Base-by-base conservation (phyloP, 2,113 vertebrate species). In the Eulacestoma nigropectus region DNA sequence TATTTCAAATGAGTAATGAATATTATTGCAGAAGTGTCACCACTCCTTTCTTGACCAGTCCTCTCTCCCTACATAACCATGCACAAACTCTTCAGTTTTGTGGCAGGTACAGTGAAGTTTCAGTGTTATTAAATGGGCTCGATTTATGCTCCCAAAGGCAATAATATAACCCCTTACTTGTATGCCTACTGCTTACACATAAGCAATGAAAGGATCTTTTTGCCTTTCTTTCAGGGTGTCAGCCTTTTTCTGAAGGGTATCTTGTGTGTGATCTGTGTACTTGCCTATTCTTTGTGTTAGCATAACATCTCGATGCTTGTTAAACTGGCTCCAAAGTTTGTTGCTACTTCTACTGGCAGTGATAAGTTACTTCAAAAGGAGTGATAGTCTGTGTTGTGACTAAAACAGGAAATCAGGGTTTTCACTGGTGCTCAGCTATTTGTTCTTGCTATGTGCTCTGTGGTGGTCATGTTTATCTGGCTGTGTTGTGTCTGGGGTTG, bases 371-470 rank as follows among this genome's bases (percentile, higher is more conserved):
- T 67, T 70, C 41, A 87, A 81, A 85, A 55, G 19, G 30, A 62
- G 33, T 14, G 32, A 27, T 12, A 19, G 12, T 49, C 29, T 59
- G 17, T 75, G 39, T 79, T 91, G 89, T 65, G 74, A n/a, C 57
- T 79, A 35, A 55, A 55, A 33, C 3, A 22, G 67, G 44, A 80
- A 91, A 60, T 64, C 8, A 5, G 5, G 5, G 52, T 47, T 85
- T 89, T 83, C 16, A 8, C 39, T 80, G 13, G 5, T 79, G 44
- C 33, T 46, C 79, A 72, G 62, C 72, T 50, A 3, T 68, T 94
- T 83, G 26, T 68, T 91, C 41, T 73, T 50, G 29, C 30, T 46
- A 0, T 0, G 3, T 85, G 16, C 23, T 70, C 27, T 1, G 0
- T 74, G 42, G 35, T 87, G 41, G 11, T 22, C 4, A 6, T 35